Evolutionary conservation across 2,888 invertebrate species (phyloP), one percentile per base, ranked within the genome.

Genomic region (Synergus umbraculus): DNA sequence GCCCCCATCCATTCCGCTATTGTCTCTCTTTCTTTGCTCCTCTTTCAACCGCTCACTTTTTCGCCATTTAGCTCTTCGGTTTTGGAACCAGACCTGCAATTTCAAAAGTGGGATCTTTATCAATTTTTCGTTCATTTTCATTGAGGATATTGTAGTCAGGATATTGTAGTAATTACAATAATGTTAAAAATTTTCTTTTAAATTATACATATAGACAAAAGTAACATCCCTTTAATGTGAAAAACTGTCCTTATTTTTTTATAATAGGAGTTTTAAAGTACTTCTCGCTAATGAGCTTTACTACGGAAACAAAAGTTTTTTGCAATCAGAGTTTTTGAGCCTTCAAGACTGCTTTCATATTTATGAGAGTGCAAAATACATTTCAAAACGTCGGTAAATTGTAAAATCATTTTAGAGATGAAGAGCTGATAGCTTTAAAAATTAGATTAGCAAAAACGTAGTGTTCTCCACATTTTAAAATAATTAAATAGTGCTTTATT

Each of bases 11-110:
- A 94, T 93, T 63, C 95, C 95, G 76, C 94, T 94, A 15, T 96
- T 96, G 88, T 97, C 97, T 76, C 97, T 93, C 90, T 97, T 97
- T 82, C 97, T 93, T 91, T 97, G 97, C 89, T 98, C 98, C 90
- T 98, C 97, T 93, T 97, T 97, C 90, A 98, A 94, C 49, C 98
- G 94, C 92, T 98, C 97, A 67, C 97, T 97, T 93, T 98, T 98
- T 82, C 98, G 94, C 97, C 97, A 98, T 92, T 98, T 98, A 63
- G 98, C 98, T 80, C 98, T 94, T 65, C 98, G 94, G 90, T 98
- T 98, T 94, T 98, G 97, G 91, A 97, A 97, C 97, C 97, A 98
- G 49, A 97, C 97, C 97, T 97, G 92, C 3, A 90, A 90, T 64
- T 60, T 60, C 22, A 13, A n/a, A n/a, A 69, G 13, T 8, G 13